Evolutionary conservation across 2,113 vertebrate genomes (phyloP).

Genomic region (Melanerpes aurifrons): DNA sequence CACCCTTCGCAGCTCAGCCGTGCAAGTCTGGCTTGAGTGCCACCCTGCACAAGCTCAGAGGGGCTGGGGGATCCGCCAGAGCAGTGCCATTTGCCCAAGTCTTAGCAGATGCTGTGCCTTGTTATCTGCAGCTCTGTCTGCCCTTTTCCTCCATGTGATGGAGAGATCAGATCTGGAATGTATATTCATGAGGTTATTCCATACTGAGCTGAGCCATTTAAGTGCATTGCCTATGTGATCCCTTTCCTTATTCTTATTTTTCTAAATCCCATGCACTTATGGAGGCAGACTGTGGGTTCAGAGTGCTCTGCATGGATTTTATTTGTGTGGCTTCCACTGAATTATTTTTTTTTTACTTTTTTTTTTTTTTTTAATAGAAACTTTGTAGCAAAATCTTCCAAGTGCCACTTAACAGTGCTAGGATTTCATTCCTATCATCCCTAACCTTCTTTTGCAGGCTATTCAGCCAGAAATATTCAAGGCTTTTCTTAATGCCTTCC

Average conservation of each 20-base stretch:
- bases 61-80: neutral
- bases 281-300: neutral
- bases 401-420: neutral
- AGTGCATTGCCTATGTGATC: neutral
- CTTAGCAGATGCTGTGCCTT: neutral
- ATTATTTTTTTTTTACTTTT: neutral
- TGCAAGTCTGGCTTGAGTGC: too few species aligned
- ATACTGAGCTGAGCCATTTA: neutral
- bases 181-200: neutral
- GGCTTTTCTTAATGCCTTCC: constrained; percentile 62
- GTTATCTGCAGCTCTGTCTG: neutral
- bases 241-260: neutral
- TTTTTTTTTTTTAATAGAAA: neutral
- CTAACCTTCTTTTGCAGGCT: neutral
- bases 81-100: neutral
- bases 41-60: neutral
- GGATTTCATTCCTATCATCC: constrained; percentile 28
- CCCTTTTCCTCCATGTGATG: neutral
- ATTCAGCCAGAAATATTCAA: constrained; percentile 26
- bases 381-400: constrained; percentile 9
- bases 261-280: neutral
- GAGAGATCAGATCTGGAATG: neutral
- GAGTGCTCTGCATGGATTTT: neutral
- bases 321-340: neutral
- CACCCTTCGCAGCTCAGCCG: rapidly evolving